phyloP scores from a whole-genome alignment of 2,888 invertebrate genomes.

The Cephus rjabovi region DNA sequence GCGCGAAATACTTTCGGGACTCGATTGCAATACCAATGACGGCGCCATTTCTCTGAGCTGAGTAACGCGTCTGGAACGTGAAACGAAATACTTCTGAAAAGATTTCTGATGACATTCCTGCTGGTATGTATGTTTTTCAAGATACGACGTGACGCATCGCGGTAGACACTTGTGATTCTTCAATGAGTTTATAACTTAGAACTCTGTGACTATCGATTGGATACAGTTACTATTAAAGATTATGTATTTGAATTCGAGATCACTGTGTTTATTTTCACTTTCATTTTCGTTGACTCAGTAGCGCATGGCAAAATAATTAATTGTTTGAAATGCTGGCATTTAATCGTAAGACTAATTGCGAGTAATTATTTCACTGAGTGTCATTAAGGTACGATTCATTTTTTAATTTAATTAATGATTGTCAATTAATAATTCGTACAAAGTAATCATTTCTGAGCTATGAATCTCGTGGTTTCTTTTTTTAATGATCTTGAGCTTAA shows the following conservation, averaged over 20 bases:
- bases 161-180: not conserved
- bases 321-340: not conserved
- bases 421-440: not conserved
- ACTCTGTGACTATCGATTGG: not conserved
- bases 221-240: not conserved
- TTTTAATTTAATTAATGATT: not conserved
- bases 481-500: not conserved
- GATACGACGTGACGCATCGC: not conserved
- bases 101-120: not conserved
- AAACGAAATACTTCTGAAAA: not conserved
- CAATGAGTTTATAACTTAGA: not conserved
- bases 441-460: not conserved
- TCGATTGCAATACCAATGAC: not conserved
- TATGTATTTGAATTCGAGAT: not conserved
- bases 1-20: not conserved
- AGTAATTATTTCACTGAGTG: not conserved
- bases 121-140: not conserved
- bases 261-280: not conserved
- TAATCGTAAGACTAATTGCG: not conserved
- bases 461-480: not conserved
- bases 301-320: not conserved
- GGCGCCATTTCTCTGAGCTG: not conserved
- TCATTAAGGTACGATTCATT: not conserved
- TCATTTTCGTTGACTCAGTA: not conserved
- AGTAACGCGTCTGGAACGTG: not conserved